Base-by-base conservation (phyloP, 1,140 invertebrate species). In the Pseudomyrmex sp. region DNA sequence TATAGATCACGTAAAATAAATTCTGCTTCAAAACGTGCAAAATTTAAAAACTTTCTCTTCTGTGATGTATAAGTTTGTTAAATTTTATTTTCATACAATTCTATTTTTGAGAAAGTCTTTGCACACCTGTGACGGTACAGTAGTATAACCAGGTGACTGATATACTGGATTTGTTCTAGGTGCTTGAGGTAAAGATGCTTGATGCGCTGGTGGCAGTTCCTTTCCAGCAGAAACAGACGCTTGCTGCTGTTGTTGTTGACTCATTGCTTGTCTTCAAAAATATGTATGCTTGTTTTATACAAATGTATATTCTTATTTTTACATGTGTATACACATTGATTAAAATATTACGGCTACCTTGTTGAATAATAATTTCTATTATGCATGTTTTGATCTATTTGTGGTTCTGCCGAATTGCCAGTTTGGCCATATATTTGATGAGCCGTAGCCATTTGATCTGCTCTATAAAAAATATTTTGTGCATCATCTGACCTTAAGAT, bases 341-440 rank as follows among this genome's bases (percentile, higher is more conserved):
- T 2, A 61, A 35, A 58, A 23, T 13, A 23, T 15, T 46, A 54
- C 13, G 46, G 12, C 87, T 89, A 94, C 94, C 94, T 92, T 48
- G 93, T 93, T 23, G 91, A 93, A 88, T 94, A 94, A 85, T 93
- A 93, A 87, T 91, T 93, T 89, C 94, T 91, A 62, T 93, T 90
- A 89, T 93, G 92, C 91, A 94, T 93, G 58, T 88, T 94, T 91
- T 92, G 92, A 66, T 94, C 94, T 52, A 93, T 90, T 76, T 91
- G 90, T 63, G 90, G 90, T 12, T 94, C 94, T 1, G 85, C 79
- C 61, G 91, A 85, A 84, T 90, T 88, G 77, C 91, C 92, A 75
- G 89, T 91, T 88, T 93, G 92, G 18, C 90, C 92, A 85, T 93
- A 94, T 86, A 94, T 91, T 90, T 94, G 93, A 83, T 94, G 94